Conservation (phyloP, 2,888 invertebrate species). For the Coelinius sp. region DNA sequence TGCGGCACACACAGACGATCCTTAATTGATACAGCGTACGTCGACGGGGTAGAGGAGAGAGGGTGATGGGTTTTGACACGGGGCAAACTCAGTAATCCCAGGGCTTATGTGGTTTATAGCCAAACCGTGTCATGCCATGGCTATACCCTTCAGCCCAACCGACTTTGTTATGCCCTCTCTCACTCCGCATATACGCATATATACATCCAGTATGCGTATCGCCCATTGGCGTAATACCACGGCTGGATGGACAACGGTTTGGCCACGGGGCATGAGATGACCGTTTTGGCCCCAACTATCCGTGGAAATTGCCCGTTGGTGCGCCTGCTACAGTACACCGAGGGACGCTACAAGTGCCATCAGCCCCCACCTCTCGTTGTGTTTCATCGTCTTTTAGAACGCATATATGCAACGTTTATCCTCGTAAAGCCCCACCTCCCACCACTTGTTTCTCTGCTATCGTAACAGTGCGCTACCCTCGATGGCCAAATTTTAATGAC, state of each 20-base stretch:
- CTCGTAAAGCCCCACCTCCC: constrained; percentile 1
- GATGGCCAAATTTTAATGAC: constrained; percentile 17
- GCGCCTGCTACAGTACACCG: not conserved
- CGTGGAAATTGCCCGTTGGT: constrained; percentile 33
- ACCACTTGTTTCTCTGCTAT: constrained; percentile 18
- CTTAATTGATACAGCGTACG: constrained; percentile 61
- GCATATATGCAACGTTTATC: constrained; percentile 7
- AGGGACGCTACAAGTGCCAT: constrained; percentile 26
- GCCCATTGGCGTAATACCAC: constrained; percentile 38
- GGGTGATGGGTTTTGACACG: constrained; percentile 52
- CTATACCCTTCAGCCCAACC: constrained; percentile 35
- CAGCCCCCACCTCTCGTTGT: constrained; percentile 23
- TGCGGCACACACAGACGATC: constrained; percentile 57
- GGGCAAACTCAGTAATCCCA: constrained; percentile 62
- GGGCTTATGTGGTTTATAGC: constrained; percentile 63
- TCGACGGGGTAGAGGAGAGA: constrained; percentile 20
- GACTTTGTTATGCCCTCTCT: constrained; percentile 50
- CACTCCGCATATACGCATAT: constrained; percentile 22
- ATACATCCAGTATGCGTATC: constrained; percentile 21
- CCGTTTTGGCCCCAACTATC: constrained; percentile 30
- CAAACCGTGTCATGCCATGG: constrained; percentile 57
- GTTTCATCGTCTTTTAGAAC: constrained; percentile 35
- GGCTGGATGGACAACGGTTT: constrained; percentile 37
- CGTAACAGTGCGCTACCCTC: constrained; percentile 4
- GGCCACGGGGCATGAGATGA: constrained; percentile 32